These are phyloP conservation scores for Myrmophylax atrothorax DNA, from an alignment of 2,113 vertebrate genomes.

Conservation along the genomic window DNA sequence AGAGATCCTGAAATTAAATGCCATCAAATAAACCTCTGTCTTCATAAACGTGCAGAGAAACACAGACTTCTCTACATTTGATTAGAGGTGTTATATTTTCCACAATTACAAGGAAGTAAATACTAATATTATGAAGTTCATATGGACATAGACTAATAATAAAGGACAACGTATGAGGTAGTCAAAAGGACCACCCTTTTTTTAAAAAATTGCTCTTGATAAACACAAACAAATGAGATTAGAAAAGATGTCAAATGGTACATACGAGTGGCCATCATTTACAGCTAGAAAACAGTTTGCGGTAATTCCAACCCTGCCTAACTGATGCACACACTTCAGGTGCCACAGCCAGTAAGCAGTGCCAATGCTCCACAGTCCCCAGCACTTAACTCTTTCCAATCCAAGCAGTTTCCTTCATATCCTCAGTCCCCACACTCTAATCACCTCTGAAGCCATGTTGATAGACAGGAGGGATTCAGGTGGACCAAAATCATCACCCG, in stretches of 20 bases:
- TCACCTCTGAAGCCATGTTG: not conserved
- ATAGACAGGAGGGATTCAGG: not conserved
- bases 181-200: not conserved
- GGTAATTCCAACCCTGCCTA: not conserved
- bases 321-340: not conserved
- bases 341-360: not conserved
- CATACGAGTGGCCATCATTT: not conserved
- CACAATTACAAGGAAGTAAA: not conserved
- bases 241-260: not conserved
- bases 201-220: not conserved
- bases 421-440: fast-evolving
- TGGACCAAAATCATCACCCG: not conserved
- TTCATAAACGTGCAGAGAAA: not conserved
- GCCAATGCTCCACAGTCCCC: not conserved
- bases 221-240: fast-evolving
- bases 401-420: not conserved
- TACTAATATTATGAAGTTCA: not conserved
- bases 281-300: not conserved
- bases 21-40: not conserved
- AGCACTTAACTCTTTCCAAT: not conserved
- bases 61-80: not conserved
- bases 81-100: not conserved
- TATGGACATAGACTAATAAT: not conserved
- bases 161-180: not conserved
- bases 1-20: not conserved